These are phyloP conservation scores for Solea solea DNA, from an alignment of 2,113 vertebrate genomes.

Conservation along the genomic window DNA sequence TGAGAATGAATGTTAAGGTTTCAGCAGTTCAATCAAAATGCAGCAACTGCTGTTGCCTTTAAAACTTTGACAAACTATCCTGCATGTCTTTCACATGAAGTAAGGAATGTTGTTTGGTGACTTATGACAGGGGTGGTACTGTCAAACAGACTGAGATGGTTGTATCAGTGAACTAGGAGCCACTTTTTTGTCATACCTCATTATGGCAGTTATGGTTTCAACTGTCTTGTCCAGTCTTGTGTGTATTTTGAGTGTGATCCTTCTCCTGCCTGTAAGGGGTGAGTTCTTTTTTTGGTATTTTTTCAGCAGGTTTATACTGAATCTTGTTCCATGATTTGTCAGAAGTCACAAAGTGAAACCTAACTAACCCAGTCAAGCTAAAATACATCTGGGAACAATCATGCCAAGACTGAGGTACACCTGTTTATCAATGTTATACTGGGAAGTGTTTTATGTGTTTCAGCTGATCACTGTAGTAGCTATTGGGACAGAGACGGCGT, in stretches of 20 bases:
- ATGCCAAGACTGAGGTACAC: not conserved
- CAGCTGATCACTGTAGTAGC: slow-evolving; percentile 16
- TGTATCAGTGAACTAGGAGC: not conserved
- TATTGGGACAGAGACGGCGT: rapidly evolving
- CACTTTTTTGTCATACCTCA: not conserved
- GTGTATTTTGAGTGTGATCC: slow-evolving; percentile 27
- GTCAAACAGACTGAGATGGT: slow-evolving; percentile 9
- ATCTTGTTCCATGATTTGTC: no score
- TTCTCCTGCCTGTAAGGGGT: slow-evolving; percentile 37
- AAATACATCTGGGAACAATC: not conserved
- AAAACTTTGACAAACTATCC: no score
- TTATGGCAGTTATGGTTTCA: slow-evolving; percentile 20
- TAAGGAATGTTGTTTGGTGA: slow-evolving; percentile 54
- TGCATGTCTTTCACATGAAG: not conserved
- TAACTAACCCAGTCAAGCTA: not conserved
- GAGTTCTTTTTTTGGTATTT: slow-evolving; percentile 30
- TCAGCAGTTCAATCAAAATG: no score
- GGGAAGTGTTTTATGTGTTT: slow-evolving; percentile 1
- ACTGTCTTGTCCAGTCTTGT: slow-evolving; percentile 15
- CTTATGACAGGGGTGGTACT: slow-evolving; percentile 37
- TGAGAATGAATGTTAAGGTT: no score
- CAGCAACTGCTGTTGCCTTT: not conserved
- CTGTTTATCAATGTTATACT: not conserved
- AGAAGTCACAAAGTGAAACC: not conserved
- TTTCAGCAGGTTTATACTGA: not conserved